phyloP scores from a whole-genome alignment of 2,888 invertebrate species.

The Meghimatium bilineatum region DNA sequence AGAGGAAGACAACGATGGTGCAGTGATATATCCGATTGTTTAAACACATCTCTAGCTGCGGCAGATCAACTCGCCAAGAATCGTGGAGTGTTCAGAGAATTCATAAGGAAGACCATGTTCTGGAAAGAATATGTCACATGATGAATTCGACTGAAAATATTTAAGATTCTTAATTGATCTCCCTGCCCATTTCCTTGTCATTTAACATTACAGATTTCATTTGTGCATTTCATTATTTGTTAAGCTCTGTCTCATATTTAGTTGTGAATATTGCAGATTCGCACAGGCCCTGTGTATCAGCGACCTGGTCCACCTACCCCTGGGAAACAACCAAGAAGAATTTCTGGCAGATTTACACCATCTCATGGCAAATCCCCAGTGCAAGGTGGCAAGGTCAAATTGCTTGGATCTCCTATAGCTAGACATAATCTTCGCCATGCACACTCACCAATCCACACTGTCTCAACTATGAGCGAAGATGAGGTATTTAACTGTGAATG shows the following conservation, averaged over 20 bases:
- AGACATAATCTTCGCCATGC: constrained; percentile 22
- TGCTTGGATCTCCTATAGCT: constrained; percentile 39
- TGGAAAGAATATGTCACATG: too few relatives aligned
- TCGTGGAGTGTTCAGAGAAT: too few relatives aligned
- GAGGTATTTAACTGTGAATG: background rate
- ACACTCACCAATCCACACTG: background rate
- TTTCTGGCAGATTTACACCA: constrained; percentile 42
- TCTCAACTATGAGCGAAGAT: background rate
- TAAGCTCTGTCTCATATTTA: background rate
- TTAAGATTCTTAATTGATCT: too few relatives aligned
- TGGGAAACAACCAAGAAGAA: constrained; percentile 54
- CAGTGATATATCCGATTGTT: too few relatives aligned
- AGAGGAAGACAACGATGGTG: too few relatives aligned
- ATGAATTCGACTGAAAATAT: too few relatives aligned
- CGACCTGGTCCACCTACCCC: constrained; percentile 69
- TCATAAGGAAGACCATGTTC: too few relatives aligned
- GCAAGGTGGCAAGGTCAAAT: constrained; percentile 19
- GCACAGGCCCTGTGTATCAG: constrained; percentile 55
- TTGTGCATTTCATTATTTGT: background rate
- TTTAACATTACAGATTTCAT: background rate
- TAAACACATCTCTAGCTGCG: too few relatives aligned
- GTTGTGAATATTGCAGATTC: constrained; percentile 24
- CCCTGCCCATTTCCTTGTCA: too few relatives aligned
- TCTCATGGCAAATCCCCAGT: constrained; percentile 36
- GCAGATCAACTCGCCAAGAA: too few relatives aligned